phyloP scores from a whole-genome alignment of 1,140 invertebrate genomes.

The Atopsyche davidsoni region DNA sequence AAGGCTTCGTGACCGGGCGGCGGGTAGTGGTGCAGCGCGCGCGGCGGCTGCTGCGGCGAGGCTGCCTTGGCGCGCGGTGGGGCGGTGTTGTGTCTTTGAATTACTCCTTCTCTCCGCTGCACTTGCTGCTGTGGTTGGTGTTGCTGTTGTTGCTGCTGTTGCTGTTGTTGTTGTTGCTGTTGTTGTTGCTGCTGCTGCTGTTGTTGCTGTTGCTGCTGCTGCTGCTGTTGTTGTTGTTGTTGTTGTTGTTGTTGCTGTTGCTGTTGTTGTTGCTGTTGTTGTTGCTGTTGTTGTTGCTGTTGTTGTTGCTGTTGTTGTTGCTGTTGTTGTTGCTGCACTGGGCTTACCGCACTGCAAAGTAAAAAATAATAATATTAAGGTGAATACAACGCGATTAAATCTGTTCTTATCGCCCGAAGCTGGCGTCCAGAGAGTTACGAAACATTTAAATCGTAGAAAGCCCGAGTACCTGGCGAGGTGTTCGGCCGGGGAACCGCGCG shows the following conservation, averaged over 20 bases:
- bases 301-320: slow-evolving; percentile 31
- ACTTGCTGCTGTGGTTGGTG: slow-evolving; percentile 35
- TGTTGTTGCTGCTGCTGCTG: slow-evolving; percentile 30
- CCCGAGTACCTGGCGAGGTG: slow-evolving; percentile 40
- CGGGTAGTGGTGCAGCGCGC: slow-evolving; percentile 49
- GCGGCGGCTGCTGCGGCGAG: slow-evolving; percentile 34
- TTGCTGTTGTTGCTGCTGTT: slow-evolving; percentile 37
- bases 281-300: slow-evolving; percentile 31
- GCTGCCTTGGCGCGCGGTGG: slow-evolving; percentile 44
- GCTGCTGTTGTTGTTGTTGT: slow-evolving; percentile 30
- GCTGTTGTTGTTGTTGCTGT: slow-evolving; percentile 35
- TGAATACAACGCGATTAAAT: not conserved
- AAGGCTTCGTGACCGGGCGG: slow-evolving; percentile 72
- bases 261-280: slow-evolving; percentile 36
- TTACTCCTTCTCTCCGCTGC: slow-evolving; percentile 56
- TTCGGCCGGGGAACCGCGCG: slow-evolving; percentile 36
- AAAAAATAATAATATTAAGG: slow-evolving; percentile 1
- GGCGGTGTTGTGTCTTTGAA: slow-evolving; percentile 63
- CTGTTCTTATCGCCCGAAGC: too few relatives aligned
- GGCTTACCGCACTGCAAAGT: slow-evolving; percentile 17
- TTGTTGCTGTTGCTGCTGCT: slow-evolving; percentile 37
- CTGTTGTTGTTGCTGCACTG: slow-evolving; percentile 28
- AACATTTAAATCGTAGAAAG: not conserved
- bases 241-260: slow-evolving; percentile 37
- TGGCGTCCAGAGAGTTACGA: too few relatives aligned